A percentile compares a stretch with the other conserved stretches of the same genome.
Evolutionary conservation across 2,113 vertebrate genomes (phyloP).

Genomic region (Festucalex cinctus): DNA sequence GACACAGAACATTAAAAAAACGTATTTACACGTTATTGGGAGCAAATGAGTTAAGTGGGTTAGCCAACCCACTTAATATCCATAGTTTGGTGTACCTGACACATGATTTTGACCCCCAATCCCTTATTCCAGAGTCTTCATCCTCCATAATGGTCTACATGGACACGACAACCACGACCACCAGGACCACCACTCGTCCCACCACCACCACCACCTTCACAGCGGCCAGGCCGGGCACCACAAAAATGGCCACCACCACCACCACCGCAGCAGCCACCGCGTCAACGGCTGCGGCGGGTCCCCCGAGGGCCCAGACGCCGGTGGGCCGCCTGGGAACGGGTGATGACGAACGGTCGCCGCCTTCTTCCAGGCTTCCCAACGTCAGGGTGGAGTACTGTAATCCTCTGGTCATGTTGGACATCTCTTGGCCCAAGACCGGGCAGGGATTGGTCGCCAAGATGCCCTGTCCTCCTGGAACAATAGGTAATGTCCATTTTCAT

Average conservation of each 20-base stretch:
- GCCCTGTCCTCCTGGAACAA: constrained; percentile 84
- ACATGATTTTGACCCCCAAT: neutral
- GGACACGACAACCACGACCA: constrained; percentile 70
- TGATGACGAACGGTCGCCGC: constrained; percentile 58
- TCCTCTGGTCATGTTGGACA: constrained; percentile 80
- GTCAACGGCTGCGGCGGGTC: constrained; percentile 43
- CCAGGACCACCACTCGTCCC: constrained; percentile 72
- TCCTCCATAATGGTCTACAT: constrained; percentile 79
- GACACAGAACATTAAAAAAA: too few relatives aligned
- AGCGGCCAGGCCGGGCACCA: constrained; percentile 56
- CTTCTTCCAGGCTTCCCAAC: constrained; percentile 83
- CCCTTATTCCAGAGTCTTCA: constrained; percentile 73
- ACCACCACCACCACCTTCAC: constrained; percentile 57
- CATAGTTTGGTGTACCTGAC: too few relatives aligned
- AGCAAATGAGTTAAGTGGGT: too few relatives aligned
- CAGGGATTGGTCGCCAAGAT: constrained; percentile 83
- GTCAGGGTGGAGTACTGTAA: constrained; percentile 82
- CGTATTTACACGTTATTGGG: too few relatives aligned
- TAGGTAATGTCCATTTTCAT: constrained; percentile 70
- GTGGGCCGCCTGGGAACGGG: constrained; percentile 63
- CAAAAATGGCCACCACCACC: constrained; percentile 70
- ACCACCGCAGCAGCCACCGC: constrained; percentile 69
- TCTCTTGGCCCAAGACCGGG: constrained; percentile 89
- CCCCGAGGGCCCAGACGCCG: constrained; percentile 46
- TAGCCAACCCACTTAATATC: too few relatives aligned